A percentile compares a stretch with the other conserved stretches of the same genome.
Conservation (phyloP, 2,888 invertebrate genomes). For the Napeogenes inachia region DNA sequence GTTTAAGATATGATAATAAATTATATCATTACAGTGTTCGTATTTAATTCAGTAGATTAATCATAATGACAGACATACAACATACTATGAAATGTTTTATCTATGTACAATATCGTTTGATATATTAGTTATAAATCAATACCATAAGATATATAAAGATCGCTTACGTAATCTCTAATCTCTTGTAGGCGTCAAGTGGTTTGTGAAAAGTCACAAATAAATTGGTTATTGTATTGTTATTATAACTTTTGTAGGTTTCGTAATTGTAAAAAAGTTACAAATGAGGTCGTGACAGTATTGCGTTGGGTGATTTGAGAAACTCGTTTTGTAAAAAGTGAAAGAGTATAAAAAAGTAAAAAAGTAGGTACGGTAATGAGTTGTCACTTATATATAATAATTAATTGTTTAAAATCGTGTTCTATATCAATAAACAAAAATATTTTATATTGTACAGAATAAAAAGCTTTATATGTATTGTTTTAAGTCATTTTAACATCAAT, state of each 20-base stretch:
- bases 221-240: slow-evolving; percentile 13
- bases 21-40: no score
- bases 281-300: slow-evolving; percentile 24
- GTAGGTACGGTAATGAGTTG: background rate
- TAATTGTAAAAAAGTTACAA: slow-evolving; percentile 15
- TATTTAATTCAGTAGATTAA: no score
- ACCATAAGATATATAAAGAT: background rate
- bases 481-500: no score
- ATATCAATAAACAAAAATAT: no score
- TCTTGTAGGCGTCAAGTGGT: slow-evolving; percentile 20
- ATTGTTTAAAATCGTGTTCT: no score
- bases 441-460: no score
- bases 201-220: slow-evolving; percentile 17
- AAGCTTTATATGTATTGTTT: no score
- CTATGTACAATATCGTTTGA: background rate
- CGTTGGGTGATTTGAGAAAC: slow-evolving; percentile 17
- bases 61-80: background rate
- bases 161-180: background rate
- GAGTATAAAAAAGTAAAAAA: background rate
- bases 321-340: slow-evolving; percentile 16
- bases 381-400: no score
- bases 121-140: background rate
- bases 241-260: slow-evolving; percentile 23
- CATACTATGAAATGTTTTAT: background rate
- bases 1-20: no score